Conservation (phyloP, 2,888 invertebrate species). For the Nycteola revayana region DNA sequence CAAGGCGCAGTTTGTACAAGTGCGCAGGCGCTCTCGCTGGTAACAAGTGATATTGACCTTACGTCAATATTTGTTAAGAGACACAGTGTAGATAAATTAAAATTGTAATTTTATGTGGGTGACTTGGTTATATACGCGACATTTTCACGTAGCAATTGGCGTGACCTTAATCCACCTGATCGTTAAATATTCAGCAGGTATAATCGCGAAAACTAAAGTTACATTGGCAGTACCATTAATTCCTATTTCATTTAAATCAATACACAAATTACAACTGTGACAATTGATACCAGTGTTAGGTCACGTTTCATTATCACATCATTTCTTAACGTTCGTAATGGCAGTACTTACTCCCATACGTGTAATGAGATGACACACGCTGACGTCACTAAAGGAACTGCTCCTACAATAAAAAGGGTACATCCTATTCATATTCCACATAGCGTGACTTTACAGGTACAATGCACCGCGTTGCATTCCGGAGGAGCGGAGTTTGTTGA, state of each 20-base stretch:
- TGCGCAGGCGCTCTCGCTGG: constrained; percentile 24
- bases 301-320: too few species aligned
- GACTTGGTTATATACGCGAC: constrained; percentile 16
- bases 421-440: constrained; percentile 29
- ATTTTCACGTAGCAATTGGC: too few species aligned
- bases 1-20: constrained; percentile 37
- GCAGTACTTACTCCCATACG: too few species aligned
- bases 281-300: too few species aligned
- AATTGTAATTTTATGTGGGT: constrained; percentile 15
- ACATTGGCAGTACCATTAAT: too few species aligned
- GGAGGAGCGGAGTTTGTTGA: constrained; percentile 41
- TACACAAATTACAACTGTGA: too few species aligned
- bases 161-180: too few species aligned
- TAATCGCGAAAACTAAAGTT: too few species aligned
- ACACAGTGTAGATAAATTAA: constrained; percentile 3
- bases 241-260: too few species aligned
- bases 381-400: constrained; percentile 27
- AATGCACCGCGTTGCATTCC: constrained; percentile 26
- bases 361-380: too few species aligned
- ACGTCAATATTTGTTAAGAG: constrained; percentile 18
- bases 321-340: too few species aligned
- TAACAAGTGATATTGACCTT: constrained; percentile 12
- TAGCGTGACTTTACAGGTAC: constrained; percentile 15
- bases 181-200: too few species aligned
- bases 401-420: constrained; percentile 21